Evolutionary conservation across 2,113 vertebrate genomes (phyloP), one percentile per base, ranked within the genome.

Genomic region (Amphilophus citrinellus): DNA sequence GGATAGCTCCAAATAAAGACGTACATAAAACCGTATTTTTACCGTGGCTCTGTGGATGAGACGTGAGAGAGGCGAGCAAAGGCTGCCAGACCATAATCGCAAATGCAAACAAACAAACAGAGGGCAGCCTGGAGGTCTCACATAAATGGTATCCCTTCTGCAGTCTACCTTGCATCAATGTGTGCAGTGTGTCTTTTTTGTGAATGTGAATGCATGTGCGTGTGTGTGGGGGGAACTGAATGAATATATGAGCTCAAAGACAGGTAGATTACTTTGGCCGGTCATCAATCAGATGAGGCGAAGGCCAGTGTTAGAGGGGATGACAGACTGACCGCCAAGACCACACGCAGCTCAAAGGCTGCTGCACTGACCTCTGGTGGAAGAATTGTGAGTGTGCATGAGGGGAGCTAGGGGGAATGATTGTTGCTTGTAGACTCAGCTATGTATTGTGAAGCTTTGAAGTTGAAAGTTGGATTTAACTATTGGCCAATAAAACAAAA

Each of bases 51-150:
- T 56, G 84, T 22, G 76, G 85, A 91, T 66, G 85, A 89, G 88
- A 86, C 84, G 30, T n/a, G 88, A 90, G 91, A 89, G 91, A 91
- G 75, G 90, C 85, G 83, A 77, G 82, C 17, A 27, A 77, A n/a
- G 73, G 83, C 88, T 88, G 91, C 90, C 91, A 95, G 89, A 93
- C 89, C 85, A 11, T 92, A 94, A 95, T 94, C 91, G 93, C 91
- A 88, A 93, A 90, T 79, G 88, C 92, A 95, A 94, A 95, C 92
- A 94, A 95, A 93, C 89, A 93, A 92, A 93, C 78, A 89, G 50
- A 79, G 88, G 56, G 76, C 83, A 88, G 88, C 92, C 77, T 18
- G 77, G 92, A 93, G 93, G 92, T 91, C 91, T 79, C 87, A 87
- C 62, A 87, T 94, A 93, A 95, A 94, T 94, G 90, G 87, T 56